Conservation (phyloP, 2,888 invertebrate species). For the Brachypalpus laphriformis region DNA sequence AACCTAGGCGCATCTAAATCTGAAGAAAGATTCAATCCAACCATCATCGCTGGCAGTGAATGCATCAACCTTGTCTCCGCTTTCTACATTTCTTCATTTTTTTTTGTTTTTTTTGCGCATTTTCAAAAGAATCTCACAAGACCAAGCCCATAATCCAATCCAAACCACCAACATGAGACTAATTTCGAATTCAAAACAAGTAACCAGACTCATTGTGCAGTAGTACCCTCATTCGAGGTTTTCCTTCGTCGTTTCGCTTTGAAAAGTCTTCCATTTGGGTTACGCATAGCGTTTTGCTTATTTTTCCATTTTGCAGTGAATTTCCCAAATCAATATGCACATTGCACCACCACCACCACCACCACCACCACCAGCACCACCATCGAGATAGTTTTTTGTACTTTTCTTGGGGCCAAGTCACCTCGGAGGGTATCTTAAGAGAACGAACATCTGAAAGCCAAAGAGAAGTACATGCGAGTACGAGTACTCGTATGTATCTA, state of each 20-base stretch:
- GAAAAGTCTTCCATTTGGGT: conserved; percentile 15
- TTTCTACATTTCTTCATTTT: background rate
- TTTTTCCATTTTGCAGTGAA: conserved; percentile 19
- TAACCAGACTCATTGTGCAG: conserved; percentile 3
- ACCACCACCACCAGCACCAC: too few species aligned
- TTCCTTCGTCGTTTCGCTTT: background rate
- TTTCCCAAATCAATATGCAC: conserved; percentile 59
- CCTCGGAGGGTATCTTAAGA: background rate
- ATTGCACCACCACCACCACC: too few species aligned
- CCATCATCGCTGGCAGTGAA: background rate
- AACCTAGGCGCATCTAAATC: too few species aligned
- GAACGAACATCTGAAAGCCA: too few species aligned
- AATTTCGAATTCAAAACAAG: conserved; percentile 49
- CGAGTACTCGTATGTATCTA: too few species aligned
- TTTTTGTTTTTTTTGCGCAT: background rate
- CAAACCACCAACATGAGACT: background rate
- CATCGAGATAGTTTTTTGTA: too few species aligned
- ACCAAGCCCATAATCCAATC: background rate
- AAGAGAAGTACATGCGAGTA: too few species aligned
- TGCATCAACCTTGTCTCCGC: background rate
- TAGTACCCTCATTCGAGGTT: conserved; percentile 1
- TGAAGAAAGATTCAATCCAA: too few species aligned
- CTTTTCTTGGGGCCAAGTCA: too few species aligned
- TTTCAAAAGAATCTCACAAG: background rate
- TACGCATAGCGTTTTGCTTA: background rate